These are phyloP conservation scores for Hyalella azteca DNA, from an alignment of 2,888 invertebrate species.

Conservation along the genomic window DNA sequence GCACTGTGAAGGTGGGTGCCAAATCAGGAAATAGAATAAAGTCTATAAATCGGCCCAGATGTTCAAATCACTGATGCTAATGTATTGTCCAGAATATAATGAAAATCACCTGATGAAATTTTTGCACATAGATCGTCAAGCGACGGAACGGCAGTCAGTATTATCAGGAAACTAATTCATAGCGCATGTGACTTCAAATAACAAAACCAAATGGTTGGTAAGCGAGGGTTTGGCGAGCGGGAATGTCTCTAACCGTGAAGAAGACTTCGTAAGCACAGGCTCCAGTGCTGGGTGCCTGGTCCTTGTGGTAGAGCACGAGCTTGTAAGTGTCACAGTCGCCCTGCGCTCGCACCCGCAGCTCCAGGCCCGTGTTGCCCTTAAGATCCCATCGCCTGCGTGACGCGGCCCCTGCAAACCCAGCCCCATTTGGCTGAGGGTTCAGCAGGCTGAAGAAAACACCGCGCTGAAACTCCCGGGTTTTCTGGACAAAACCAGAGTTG, in stretches of 20 bases:
- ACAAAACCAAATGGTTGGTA: neutral
- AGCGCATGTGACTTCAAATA: too few species aligned
- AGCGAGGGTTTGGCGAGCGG: neutral
- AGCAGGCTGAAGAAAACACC: slow-evolving; percentile 72
- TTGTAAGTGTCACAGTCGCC: slow-evolving; percentile 70
- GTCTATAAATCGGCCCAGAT: too few species aligned
- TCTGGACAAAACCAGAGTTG: slow-evolving; percentile 66
- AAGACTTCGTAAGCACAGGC: slow-evolving; percentile 71
- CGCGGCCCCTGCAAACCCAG: slow-evolving; percentile 72
- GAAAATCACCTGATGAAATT: too few species aligned
- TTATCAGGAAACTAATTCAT: too few species aligned
- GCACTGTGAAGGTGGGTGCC: too few species aligned
- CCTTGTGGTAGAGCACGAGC: slow-evolving; percentile 70
- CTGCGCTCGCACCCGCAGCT: slow-evolving; percentile 69
- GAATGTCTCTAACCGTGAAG: slow-evolving; percentile 61
- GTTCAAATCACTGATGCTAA: too few species aligned
- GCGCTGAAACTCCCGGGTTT: slow-evolving; percentile 69
- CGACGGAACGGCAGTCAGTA: too few species aligned
- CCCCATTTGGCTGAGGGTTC: slow-evolving; percentile 73
- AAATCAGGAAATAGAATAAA: too few species aligned
- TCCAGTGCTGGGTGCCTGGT: slow-evolving; percentile 67
- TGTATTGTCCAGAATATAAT: too few species aligned
- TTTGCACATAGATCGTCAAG: too few species aligned
- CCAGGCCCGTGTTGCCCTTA: slow-evolving; percentile 66
- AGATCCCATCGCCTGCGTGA: slow-evolving; percentile 67